A percentile compares a stretch with the other conserved stretches of the same genome.
These are phyloP conservation scores for Capricornis sumatraensis DNA, from an alignment of 2,113 vertebrate genomes.

Conservation along the genomic window DNA sequence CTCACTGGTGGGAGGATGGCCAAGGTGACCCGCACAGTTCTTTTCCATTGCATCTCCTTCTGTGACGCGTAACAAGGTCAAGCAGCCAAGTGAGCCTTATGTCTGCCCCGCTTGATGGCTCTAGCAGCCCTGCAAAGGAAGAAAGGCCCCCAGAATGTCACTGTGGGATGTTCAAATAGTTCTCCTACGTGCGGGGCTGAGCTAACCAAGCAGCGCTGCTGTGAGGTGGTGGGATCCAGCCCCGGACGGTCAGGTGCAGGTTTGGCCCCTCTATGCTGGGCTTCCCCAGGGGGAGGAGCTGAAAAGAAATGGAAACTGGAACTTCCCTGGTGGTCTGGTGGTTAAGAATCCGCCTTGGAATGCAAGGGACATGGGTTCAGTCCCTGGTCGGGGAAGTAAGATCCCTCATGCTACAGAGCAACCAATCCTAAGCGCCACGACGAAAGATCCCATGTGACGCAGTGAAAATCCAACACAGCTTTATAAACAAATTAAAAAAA, in stretches of 20 bases:
- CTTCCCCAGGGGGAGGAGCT: not conserved
- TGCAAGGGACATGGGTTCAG: not conserved
- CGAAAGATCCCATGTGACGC: rapidly evolving
- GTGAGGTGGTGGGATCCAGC: not conserved
- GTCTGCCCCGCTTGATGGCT: not conserved
- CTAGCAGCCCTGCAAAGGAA: not conserved
- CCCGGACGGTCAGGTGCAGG: rapidly evolving
- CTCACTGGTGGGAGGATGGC: not conserved
- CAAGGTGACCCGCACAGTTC: not conserved
- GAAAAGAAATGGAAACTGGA: not conserved
- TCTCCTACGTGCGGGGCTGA: not conserved
- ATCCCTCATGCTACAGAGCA: not conserved
- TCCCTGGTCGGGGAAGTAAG: not conserved
- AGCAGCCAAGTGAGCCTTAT: not conserved
- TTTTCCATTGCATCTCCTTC: not conserved
- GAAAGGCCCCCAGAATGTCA: not conserved
- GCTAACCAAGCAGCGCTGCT: not conserved
- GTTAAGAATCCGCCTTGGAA: not conserved
- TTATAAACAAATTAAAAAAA: not conserved
- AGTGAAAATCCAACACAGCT: not conserved
- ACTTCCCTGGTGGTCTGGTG: not conserved
- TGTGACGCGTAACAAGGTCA: not conserved
- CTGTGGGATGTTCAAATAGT: not conserved
- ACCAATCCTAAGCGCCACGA: not conserved
- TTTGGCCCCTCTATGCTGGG: not conserved